Evolutionary conservation across 1,140 invertebrate species (phyloP), one percentile per base, ranked within the genome.

Genomic region (Hylaeus volcanicus): DNA sequence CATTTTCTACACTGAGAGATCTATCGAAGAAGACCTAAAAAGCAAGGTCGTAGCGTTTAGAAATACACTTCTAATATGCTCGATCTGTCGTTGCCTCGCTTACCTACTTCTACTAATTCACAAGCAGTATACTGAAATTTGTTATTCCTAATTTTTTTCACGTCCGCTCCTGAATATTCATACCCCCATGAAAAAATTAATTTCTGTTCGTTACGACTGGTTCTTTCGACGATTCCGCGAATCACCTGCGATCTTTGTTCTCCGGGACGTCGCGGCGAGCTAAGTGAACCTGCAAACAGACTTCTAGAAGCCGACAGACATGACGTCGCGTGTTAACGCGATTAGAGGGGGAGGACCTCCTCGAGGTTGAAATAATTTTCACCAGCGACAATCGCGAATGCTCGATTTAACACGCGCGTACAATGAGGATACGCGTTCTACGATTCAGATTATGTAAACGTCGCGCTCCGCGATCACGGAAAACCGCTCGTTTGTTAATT

Each of bases 231-330:
- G 43, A 26, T 74, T 77, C 64, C 81, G 76, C 58, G 68, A 70
- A 76, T 53, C 58, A 45, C 12, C 2, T 72, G 63, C 73, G 41
- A 48, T 43, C 68, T 71, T 82, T 72, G 72, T 58, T 56, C 73
- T 51, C 45, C 12, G 41, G 41, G 11, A 69, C 68, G 73, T 63
- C 58, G 51, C 1, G 53, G 77, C 66, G 41, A 69, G 73, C 80
- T 86, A 86, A 86, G 48, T 85, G 56, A 71, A 12, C 56, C n/a
- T 15, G 71, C 84, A 86, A 86, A 86, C 65, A 70, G 43, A 53
- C 60, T 69, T 72, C 69, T 75, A 53, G 69, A 8, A 71, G 58
- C 69, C 48, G 69, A 48, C 56, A 70, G 51, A 79, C 83, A 43
- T 51, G 53, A 61, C 53, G 77, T 72, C 56, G 61, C 72, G 60